Conservation (phyloP, 2,888 invertebrate genomes). For the Stegana nigrithorax region DNA sequence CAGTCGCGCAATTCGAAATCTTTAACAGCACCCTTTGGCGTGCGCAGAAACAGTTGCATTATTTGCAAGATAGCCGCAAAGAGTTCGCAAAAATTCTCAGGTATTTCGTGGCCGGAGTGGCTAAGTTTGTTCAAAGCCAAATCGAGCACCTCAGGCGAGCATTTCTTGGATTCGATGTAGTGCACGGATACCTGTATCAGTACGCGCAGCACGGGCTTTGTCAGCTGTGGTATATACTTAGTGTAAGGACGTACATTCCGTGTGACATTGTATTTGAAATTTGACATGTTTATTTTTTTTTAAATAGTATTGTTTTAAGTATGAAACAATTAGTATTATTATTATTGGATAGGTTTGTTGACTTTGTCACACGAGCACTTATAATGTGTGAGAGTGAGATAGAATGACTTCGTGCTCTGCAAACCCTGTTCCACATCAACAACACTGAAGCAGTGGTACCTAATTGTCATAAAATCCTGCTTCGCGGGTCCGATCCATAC, state of each 20-base stretch:
- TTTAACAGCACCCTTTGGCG: slow-evolving; percentile 68
- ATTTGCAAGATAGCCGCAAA: slow-evolving; percentile 70
- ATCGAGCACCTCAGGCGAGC: slow-evolving; percentile 66
- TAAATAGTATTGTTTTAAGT: not conserved
- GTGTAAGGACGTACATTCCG: slow-evolving; percentile 64
- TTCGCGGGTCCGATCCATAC: no score
- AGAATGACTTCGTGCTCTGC: no score
- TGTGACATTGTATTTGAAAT: slow-evolving; percentile 62
- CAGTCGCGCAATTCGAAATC: slow-evolving; percentile 69
- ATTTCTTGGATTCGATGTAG: slow-evolving; percentile 67
- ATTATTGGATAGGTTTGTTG: no score
- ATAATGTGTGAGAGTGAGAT: no score
- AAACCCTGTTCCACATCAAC: no score
- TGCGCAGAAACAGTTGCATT: slow-evolving; percentile 69
- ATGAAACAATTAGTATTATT: no score
- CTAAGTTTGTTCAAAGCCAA: slow-evolving; percentile 66
- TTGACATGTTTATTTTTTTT: slow-evolving; percentile 51
- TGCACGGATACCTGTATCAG: slow-evolving; percentile 69
- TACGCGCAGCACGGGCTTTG: slow-evolving; percentile 66
- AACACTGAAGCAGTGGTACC: no score
- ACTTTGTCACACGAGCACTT: no score
- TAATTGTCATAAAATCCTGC: no score
- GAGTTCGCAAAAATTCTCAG: slow-evolving; percentile 70
- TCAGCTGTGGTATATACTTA: slow-evolving; percentile 63
- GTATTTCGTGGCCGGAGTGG: slow-evolving; percentile 67